Base-by-base conservation (phyloP, 2,888 invertebrate genomes). In the Liposcelis brunnea region DNA sequence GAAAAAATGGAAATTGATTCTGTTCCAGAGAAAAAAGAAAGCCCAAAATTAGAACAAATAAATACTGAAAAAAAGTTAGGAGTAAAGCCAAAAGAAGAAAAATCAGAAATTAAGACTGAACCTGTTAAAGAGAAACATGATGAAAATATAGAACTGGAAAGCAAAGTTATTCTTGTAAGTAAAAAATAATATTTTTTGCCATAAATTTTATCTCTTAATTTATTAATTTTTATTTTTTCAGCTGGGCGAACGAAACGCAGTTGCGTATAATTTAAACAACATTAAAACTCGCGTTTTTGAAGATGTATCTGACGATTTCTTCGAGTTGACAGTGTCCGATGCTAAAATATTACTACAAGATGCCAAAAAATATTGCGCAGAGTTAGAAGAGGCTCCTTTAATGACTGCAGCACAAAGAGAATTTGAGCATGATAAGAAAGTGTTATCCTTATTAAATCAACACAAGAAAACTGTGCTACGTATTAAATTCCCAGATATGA, bases 291-390 rank as follows among this genome's bases (percentile, higher is more conserved):
- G 73, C 47, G 47, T 45, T 35, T 59, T 62, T 11, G 55, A 59
- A 52, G 83, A 87, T 46, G 62, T 81, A 32, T 80, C 83, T 1
- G 90, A 93, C 61, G 82, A 83, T 43, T 94, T 93, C 61, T 94
- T 83, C 60, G 84, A 90, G 50, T 63, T 91, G 35, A 85, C 85
- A 1, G 70, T 85, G 36, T 74, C 78, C 47, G 94, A 94, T 67
- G 77, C 87, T 0, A 77, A 75, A 55, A 70, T 70, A 57, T 68
- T 93, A 47, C 69, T 84, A 46, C 69, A 74, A 44, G 86, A 89
- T 56, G 68, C 85, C 31, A 80, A 77, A 56, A 72, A 74, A 55
- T 56, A 57, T 50, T 54, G 77, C 2, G 61, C 71, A 26, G 72
- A 73, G 44, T 58, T 79, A 46, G 82, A 83, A 57, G 77, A 84